A percentile compares a stretch with the other conserved stretches of the same genome.
These are phyloP conservation scores for Scaptomyza hsui DNA, from an alignment of 1,140 invertebrate genomes.

Conservation along the genomic window DNA sequence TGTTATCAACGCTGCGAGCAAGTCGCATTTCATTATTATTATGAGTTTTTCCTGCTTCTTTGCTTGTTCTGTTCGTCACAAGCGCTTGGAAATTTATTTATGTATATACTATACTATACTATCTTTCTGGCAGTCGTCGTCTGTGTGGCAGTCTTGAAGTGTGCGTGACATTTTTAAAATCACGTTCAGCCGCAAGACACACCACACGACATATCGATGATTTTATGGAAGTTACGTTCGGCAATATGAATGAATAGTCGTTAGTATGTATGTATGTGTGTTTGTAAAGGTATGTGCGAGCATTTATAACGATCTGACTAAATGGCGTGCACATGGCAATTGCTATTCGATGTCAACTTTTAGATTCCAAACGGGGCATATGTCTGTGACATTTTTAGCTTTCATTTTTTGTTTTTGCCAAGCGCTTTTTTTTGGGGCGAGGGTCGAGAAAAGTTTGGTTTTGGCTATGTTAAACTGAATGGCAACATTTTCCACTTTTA, in stretches of 20 bases:
- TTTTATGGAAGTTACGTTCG: slow-evolving; percentile 45
- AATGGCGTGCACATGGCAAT: slow-evolving; percentile 52
- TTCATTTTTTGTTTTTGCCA: slow-evolving; percentile 46
- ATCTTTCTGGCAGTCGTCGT: not conserved
- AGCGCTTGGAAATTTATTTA: slow-evolving; percentile 39
- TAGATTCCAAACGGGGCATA: slow-evolving; percentile 1
- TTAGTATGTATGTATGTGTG: not conserved
- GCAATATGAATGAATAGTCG: slow-evolving; percentile 52
- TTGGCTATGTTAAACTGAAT: slow-evolving; percentile 17
- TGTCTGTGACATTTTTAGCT: slow-evolving; percentile 25
- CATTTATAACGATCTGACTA: slow-evolving; percentile 61
- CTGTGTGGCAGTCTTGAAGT: slow-evolving; percentile 17
- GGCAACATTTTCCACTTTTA: slow-evolving; percentile 63
- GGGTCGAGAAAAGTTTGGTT: not conserved
- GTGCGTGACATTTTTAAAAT: slow-evolving; percentile 78
- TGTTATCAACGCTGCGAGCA: slow-evolving; percentile 39
- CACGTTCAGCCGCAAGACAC: slow-evolving; percentile 68
- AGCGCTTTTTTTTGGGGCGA: slow-evolving; percentile 9
- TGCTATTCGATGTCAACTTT: slow-evolving; percentile 31
- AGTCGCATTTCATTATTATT: slow-evolving; percentile 25
- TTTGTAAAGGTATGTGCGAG: slow-evolving; percentile 19
- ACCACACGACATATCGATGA: slow-evolving; percentile 60
- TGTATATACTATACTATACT: slow-evolving; percentile 4
- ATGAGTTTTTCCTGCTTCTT: slow-evolving; percentile 1
- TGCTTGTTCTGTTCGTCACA: slow-evolving; percentile 5